Evolutionary conservation across 2,113 vertebrate species (phyloP).

Genomic region (Chamaetylas fuelleborni): DNA sequence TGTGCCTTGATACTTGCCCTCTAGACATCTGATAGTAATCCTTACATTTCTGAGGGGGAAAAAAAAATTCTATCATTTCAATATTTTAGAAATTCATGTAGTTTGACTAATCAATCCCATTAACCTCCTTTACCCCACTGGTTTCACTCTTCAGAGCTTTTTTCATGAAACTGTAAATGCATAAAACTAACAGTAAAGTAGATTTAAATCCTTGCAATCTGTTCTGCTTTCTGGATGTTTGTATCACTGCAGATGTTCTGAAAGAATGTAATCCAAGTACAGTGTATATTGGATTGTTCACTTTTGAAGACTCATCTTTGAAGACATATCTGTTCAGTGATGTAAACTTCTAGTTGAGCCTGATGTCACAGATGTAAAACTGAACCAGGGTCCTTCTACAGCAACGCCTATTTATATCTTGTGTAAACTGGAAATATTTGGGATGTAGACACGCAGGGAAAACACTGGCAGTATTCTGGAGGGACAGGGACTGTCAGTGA

Average conservation of each 20-base stretch:
- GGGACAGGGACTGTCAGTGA: not conserved
- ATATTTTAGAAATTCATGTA: not conserved
- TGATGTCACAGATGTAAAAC: not conserved
- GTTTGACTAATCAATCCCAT: constrained; percentile 9
- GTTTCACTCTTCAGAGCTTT: not conserved
- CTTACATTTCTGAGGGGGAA: not conserved
- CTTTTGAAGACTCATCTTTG: not conserved
- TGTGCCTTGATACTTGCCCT: not conserved
- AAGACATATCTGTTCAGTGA: not conserved
- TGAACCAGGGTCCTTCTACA: not conserved
- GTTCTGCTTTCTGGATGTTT: not conserved
- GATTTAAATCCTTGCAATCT: constrained; percentile 12
- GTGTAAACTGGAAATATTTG: not conserved
- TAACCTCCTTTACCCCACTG: not conserved
- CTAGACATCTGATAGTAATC: not conserved
- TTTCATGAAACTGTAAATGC: not conserved
- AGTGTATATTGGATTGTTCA: not conserved
- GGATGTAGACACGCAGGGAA: not conserved
- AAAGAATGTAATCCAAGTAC: not conserved
- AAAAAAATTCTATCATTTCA: not conserved
- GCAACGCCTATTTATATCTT: not conserved
- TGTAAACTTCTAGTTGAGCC: not conserved
- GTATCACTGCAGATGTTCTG: not conserved
- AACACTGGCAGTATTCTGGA: not conserved
- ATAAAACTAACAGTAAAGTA: not conserved